Conservation (phyloP, 1,140 invertebrate genomes). For the Oncopodura yosiiana region DNA sequence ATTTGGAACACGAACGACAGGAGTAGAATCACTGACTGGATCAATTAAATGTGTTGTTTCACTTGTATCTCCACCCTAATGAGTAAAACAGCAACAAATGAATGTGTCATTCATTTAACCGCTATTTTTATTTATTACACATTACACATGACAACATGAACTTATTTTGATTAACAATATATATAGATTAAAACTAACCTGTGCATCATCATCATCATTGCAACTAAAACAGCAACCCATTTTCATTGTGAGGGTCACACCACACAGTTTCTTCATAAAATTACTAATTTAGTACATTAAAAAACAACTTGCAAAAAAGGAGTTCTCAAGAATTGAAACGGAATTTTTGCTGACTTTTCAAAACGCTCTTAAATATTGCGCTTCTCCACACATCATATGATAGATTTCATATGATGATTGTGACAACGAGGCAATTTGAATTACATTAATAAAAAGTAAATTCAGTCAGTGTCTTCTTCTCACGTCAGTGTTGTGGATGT, state of each 20-base stretch:
- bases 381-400: too few relatives aligned
- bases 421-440: too few relatives aligned
- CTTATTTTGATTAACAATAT: neutral
- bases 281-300: too few relatives aligned
- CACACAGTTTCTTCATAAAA: neutral
- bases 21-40: slow-evolving; percentile 23
- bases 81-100: neutral
- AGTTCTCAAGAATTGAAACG: too few relatives aligned
- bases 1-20: slow-evolving; percentile 17
- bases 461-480: too few relatives aligned
- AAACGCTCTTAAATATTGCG: too few relatives aligned
- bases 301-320: too few relatives aligned
- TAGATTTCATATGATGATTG: too few relatives aligned
- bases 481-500: too few relatives aligned
- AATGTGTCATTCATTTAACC: neutral
- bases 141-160: neutral
- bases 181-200: slow-evolving; percentile 15
- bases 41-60: slow-evolving; percentile 24
- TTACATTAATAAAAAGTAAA: too few relatives aligned
- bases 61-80: slow-evolving; percentile 15
- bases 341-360: too few relatives aligned
- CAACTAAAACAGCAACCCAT: slow-evolving; percentile 36
- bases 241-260: slow-evolving; percentile 27
- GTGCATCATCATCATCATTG: slow-evolving; percentile 33
- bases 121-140: too few relatives aligned